These are phyloP conservation scores for Cardiocondyla obscurior DNA, from an alignment of 1,140 invertebrate genomes.

Conservation along the genomic window DNA sequence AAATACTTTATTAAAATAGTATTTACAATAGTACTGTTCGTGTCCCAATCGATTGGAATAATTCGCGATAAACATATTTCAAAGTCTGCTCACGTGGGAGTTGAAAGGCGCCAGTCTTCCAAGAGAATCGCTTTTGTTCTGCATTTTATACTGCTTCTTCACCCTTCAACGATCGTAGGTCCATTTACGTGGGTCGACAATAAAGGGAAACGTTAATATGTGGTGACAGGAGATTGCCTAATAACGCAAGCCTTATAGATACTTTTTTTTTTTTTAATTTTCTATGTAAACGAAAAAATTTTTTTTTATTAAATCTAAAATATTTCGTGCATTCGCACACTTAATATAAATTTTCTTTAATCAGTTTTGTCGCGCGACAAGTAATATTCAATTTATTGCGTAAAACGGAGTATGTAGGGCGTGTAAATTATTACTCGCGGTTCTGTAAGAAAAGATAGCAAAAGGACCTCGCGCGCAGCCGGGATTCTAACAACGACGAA, in stretches of 20 bases:
- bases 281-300: too few species aligned
- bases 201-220: conserved; percentile 23
- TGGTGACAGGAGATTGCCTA: not conserved
- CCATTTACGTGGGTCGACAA: not conserved
- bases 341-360: not conserved
- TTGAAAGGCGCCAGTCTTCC: conserved; percentile 4
- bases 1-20: not conserved
- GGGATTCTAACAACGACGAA: conserved; percentile 56
- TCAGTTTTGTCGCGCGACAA: not conserved
- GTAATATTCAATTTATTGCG: not conserved
- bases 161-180: not conserved
- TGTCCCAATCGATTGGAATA: not conserved
- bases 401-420: not conserved
- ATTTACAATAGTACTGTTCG: conserved; percentile 8
- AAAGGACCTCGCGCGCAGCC: too few species aligned
- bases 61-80: conserved; percentile 10
- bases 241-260: not conserved
- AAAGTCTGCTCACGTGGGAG: conserved; percentile 18
- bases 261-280: not conserved
- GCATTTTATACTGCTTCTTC: not conserved
- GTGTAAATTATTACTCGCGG: conserved; percentile 6
- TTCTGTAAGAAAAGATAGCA: not conserved
- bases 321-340: not conserved
- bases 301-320: not conserved
- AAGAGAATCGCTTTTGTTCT: conserved; percentile 39